Evolutionary conservation across 2,797 vertebrate genomes (phyloP), one percentile per base, ranked within the genome.

Genomic region (Champsocephalus esox): DNA sequence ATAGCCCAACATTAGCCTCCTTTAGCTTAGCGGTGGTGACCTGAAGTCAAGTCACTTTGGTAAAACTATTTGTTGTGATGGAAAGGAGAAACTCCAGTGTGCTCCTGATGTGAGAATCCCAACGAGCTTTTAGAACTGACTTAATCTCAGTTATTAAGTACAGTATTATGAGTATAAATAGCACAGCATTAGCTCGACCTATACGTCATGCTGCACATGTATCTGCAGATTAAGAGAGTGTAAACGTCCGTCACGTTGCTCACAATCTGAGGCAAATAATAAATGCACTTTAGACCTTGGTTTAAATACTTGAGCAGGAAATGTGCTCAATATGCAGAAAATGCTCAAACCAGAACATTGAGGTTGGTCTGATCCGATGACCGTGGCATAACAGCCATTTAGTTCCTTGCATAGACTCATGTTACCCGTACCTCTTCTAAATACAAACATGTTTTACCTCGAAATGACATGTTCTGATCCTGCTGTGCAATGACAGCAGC

Each of bases 111-210:
- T 69, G 74, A 56, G 72, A 85, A 70, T 70, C 66, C 17, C 72
- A 79, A 4, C 11, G 67, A 14, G 76, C 75, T 81, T 73, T 81
- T 67, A 82, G 55, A 52, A 13, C 48, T 19, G 69, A 52, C 13
- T 75, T 93, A 72, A 92, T 90, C 88, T 84, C 70, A 72, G 69
- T 74, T 80, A 85, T 91, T 89, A 89, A 83, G 84, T 77, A 75
- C 78, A 88, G 83, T 75, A 74, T 90, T 84, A 81, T 3, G 49
- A 1, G 55, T 89, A 85, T 90, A 64, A 88, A 80, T 90, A 79
- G 81, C 49, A 66, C 73, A 49, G 49, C 21, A 48, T 86, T 81
- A 86, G 72, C 83, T 81, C 69, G 7, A 34, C 69, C 73, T 76
- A 45, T 69, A 57, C 66, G 65, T 82, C 66, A 66, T 72, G n/a